Conservation (phyloP, 1,140 invertebrate genomes). For the Drosophila repletoides region DNA sequence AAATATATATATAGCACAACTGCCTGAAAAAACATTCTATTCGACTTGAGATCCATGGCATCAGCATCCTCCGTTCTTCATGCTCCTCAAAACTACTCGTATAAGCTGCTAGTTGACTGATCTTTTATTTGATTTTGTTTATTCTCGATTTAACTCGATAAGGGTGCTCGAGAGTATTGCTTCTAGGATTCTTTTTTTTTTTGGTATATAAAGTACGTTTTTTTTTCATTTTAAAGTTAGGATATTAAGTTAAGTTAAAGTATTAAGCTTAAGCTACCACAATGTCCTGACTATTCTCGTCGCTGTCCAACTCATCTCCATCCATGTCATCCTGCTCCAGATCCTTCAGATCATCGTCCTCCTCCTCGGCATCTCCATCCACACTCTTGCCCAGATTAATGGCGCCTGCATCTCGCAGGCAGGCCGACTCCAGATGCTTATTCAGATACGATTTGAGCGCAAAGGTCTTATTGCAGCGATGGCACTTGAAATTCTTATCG, state of each 20-base stretch:
- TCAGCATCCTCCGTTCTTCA: conserved; percentile 23
- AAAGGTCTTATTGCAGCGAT: conserved; percentile 95
- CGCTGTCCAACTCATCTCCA: conserved; percentile 65
- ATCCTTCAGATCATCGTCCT: conserved; percentile 40
- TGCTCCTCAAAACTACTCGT: conserved; percentile 46
- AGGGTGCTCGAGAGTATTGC: conserved; percentile 77
- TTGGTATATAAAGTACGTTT: background rate
- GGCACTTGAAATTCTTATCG: conserved; percentile 95
- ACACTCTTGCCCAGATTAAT: conserved; percentile 43
- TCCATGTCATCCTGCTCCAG: conserved; percentile 44
- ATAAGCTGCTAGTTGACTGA: conserved; percentile 63
- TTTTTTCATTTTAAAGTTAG: conserved; percentile 12
- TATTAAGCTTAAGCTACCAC: conserved; percentile 68
- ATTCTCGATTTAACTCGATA: conserved; percentile 52
- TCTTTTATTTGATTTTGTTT: conserved; percentile 16
- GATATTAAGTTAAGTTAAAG: conserved; percentile 17
- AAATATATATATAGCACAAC: conserved; percentile 36
- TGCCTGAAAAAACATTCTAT: conserved; percentile 67
- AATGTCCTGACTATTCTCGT: conserved; percentile 82
- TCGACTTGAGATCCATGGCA: conserved; percentile 62
- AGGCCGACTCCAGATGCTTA: conserved; percentile 97
- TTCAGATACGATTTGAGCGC: conserved; percentile 98
- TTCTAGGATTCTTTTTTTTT: conserved; percentile 47
- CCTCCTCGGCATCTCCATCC: conserved; percentile 40
- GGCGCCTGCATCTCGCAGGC: conserved; percentile 83